phyloP scores from a whole-genome alignment of 2,797 vertebrate species.

The Clamator glandarius region DNA sequence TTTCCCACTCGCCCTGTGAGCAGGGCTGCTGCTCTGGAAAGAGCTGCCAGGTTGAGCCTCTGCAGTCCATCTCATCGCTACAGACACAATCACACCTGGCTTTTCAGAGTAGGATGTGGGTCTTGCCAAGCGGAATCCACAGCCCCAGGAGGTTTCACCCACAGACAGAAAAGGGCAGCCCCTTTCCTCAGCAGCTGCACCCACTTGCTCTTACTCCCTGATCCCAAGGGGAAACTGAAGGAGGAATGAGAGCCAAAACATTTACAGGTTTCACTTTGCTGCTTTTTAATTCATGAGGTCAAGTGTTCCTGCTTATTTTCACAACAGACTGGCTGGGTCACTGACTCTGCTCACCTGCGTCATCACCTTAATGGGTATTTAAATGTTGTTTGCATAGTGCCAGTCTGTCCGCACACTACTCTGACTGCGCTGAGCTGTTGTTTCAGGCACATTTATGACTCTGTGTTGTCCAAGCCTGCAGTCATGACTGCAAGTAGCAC shows the following conservation, averaged over 20 bases:
- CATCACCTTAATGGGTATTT: constrained; percentile 32
- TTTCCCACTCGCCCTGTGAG: neutral
- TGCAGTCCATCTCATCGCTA: neutral
- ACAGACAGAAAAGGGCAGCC: neutral
- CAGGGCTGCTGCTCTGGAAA: neutral
- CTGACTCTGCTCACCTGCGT: constrained; percentile 4
- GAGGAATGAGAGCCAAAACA: neutral
- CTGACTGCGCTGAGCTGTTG: neutral
- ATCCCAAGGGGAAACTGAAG: neutral
- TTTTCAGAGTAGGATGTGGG: neutral
- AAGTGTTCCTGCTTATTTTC: neutral
- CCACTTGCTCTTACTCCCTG: neutral
- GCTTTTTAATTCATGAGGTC: constrained; percentile 42
- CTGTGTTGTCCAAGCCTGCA: neutral
- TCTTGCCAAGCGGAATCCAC: neutral
- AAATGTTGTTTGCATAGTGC: neutral
- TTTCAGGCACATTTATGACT: neutral
- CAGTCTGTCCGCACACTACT: neutral
- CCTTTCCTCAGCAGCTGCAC: neutral
- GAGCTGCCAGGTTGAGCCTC: neutral
- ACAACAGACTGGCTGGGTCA: constrained; percentile 38
- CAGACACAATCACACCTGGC: neutral
- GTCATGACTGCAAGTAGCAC: neutral
- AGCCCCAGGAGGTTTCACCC: neutral
- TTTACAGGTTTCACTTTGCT: neutral